Evolutionary conservation across 2,113 vertebrate genomes (phyloP).

Genomic region (Vulpes ferrilata): DNA sequence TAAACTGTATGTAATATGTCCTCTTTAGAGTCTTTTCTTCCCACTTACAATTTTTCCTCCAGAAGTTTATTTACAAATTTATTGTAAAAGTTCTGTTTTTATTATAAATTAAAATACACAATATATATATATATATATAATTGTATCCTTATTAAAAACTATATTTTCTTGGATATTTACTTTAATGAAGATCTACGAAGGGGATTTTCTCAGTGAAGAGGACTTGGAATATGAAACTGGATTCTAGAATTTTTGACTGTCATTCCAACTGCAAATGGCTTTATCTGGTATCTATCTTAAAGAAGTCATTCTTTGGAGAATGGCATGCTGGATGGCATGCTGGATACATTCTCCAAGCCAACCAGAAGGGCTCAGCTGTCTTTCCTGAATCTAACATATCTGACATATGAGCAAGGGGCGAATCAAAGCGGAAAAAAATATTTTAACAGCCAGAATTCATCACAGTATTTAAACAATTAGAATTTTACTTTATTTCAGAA

Average conservation of each 20-base stretch:
- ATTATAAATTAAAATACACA: not conserved
- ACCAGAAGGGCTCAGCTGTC: not conserved
- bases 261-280: not conserved
- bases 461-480: constrained; percentile 86
- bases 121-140: not conserved
- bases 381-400: not conserved
- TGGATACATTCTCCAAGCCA: constrained; percentile 48
- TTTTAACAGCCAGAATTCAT: constrained; percentile 73
- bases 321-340: not conserved
- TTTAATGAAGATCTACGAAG: not conserved
- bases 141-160: not conserved
- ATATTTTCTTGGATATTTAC: not conserved
- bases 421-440: not conserved
- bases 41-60: not conserved
- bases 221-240: constrained; percentile 3
- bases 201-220: constrained; percentile 15
- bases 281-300: not conserved
- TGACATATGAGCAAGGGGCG: constrained; percentile 43
- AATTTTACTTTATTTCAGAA: constrained; percentile 86
- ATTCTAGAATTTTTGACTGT: constrained; percentile 13
- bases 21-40: not conserved
- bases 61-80: not conserved
- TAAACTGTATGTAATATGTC: not conserved
- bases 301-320: not conserved
- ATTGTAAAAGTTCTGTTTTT: constrained; percentile 10